phyloP scores from a whole-genome alignment of 2,113 vertebrate species.

The Dasyornis broadbenti region DNA sequence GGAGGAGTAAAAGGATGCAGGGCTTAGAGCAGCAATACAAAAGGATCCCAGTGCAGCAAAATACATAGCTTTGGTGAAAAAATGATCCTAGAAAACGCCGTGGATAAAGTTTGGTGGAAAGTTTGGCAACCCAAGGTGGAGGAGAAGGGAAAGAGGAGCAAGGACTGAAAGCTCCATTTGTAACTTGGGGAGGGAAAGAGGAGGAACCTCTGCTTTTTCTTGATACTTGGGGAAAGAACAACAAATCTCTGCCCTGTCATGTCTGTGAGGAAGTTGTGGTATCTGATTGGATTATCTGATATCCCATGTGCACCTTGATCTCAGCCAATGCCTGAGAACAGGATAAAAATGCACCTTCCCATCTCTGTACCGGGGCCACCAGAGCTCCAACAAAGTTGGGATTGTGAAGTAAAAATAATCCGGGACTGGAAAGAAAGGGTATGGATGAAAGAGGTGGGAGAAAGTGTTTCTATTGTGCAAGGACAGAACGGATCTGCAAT shows the following conservation, averaged over 20 bases:
- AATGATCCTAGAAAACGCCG: neutral
- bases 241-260: neutral
- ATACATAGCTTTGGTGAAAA: neutral
- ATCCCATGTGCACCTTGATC: neutral
- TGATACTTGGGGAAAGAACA: neutral
- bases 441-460: neutral
- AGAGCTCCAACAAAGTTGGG: neutral
- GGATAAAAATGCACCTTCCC: neutral
- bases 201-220: neutral
- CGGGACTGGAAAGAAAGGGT: neutral
- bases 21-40: neutral
- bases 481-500: neutral
- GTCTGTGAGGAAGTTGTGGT: neutral
- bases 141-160: neutral
- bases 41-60: neutral
- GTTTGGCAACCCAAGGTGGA: neutral
- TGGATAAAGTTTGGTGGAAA: neutral
- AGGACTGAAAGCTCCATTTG: neutral
- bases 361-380: rapidly evolving
- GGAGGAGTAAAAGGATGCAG: neutral
- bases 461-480: neutral
- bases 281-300: neutral
- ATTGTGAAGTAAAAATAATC: neutral
- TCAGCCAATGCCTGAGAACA: neutral
- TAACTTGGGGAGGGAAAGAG: neutral